Conservation (phyloP, 2,888 invertebrate genomes). For the Lasioglossum oenotherae region DNA sequence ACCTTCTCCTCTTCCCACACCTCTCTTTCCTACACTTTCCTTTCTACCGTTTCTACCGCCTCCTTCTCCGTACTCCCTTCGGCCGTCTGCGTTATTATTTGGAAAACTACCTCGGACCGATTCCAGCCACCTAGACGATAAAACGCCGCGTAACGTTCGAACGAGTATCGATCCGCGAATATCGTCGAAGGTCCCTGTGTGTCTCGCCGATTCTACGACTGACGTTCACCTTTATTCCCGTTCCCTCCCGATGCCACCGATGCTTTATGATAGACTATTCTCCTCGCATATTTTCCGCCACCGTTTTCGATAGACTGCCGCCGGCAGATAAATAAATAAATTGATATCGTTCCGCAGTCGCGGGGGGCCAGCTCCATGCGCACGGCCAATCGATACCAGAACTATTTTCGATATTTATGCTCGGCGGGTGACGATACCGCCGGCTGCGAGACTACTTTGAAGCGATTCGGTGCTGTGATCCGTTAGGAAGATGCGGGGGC, state of each 20-base stretch:
- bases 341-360: neutral
- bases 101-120: neutral
- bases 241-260: neutral
- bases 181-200: neutral
- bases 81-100: constrained; percentile 7
- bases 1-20: neutral
- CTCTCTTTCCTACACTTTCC: too few relatives aligned
- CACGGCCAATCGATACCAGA: neutral
- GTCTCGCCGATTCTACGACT: neutral
- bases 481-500: neutral
- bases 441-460: neutral
- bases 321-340: constrained; percentile 1
- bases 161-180: neutral
- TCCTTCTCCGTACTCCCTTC: neutral
- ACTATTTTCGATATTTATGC: constrained; percentile 2
- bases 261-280: neutral
- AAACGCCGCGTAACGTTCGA: constrained; percentile 6
- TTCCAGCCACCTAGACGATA: constrained; percentile 6
- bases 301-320: neutral
- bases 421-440: neutral
- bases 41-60: neutral
- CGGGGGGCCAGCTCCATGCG: neutral
- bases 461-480: neutral
- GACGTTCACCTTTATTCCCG: neutral
- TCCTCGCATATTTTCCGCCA: neutral